phyloP scores from a whole-genome alignment of 1,140 invertebrate species.

The Rhynchophorus ferrugineus region DNA sequence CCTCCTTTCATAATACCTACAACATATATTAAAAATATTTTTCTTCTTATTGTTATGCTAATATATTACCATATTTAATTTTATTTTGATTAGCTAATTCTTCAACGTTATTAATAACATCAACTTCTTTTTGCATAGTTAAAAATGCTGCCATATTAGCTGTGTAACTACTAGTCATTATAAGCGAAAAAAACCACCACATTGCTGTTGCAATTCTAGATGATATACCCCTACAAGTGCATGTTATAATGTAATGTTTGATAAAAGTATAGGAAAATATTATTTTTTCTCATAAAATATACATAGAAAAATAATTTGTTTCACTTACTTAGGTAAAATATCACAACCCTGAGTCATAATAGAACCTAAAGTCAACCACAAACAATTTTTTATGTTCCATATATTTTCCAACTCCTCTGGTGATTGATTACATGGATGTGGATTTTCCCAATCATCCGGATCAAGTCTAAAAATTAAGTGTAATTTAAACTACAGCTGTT shows the following conservation, averaged over 20 bases:
- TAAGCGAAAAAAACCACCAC: conserved; percentile 96
- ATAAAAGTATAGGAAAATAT: neutral
- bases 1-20: conserved; percentile 54
- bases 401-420: conserved; percentile 73
- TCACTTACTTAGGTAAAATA: conserved; percentile 64
- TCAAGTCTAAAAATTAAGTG: conserved; percentile 54
- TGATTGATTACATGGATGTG: conserved; percentile 74
- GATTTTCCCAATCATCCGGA: conserved; percentile 82
- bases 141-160: conserved; percentile 94
- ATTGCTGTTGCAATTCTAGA: conserved; percentile 73
- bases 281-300: neutral
- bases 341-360: conserved; percentile 77
- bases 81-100: conserved; percentile 84
- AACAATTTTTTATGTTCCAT: conserved; percentile 66
- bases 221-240: conserved; percentile 52
- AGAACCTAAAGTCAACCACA: conserved; percentile 72
- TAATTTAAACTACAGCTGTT: conserved; percentile 8
- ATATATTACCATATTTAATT: conserved; percentile 65
- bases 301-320: no score
- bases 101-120: conserved; percentile 79
- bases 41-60: neutral
- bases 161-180: conserved; percentile 94
- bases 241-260: neutral
- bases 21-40: neutral
- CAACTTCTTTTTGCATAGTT: conserved; percentile 75